Evolutionary conservation across 2,113 vertebrate species (phyloP), one percentile per base, ranked within the genome.

Genomic region (Telmatochromis sp.): DNA sequence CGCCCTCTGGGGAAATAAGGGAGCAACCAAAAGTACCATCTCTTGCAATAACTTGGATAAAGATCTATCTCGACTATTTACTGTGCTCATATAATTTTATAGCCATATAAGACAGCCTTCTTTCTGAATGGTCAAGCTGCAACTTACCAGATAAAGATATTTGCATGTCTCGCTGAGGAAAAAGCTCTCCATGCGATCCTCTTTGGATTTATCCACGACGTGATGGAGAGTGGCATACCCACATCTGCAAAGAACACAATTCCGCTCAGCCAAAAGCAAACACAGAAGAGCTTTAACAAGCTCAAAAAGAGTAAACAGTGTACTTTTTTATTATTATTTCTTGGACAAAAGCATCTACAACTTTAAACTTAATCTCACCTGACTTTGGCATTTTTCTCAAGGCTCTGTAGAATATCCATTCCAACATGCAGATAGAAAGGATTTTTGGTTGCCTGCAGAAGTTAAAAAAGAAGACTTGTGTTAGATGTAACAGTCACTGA

Each of bases 91-190:
- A 73, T 26, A 45, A 17, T 28, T 45, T 73, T 50, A 51, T 31
- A 78, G 17, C 73, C 45, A 78, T 31, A 19, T 78, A 31, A 47
- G 42, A 31, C 23, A 50, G 73, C 15, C 31, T 19, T 31, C 26
- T 78, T 1, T 71, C 35, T 53, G 26, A 37, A 42, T 40, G 13
- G 26, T 83, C 23, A 7, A 14, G 13, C 13, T 40, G 26, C 7
- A 78, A 96, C 97, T 0, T 94, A 99, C 99, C 97, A 99, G 94
- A 89, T 97, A 99, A 90, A 99, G 93, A 89, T 99, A 99, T 96
- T 99, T 99, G 93, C 99, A 99, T 3, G 99, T 99, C 94, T 99
- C 99, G 28, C 99, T 99, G 94, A 99, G 98, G 71, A 99, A 99
- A 91, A 99, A 99, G 94, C 99, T 99, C 96, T 99, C 99, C 99